Conservation (phyloP, 2,797 vertebrate species). For the Myripristis jacobus region DNA sequence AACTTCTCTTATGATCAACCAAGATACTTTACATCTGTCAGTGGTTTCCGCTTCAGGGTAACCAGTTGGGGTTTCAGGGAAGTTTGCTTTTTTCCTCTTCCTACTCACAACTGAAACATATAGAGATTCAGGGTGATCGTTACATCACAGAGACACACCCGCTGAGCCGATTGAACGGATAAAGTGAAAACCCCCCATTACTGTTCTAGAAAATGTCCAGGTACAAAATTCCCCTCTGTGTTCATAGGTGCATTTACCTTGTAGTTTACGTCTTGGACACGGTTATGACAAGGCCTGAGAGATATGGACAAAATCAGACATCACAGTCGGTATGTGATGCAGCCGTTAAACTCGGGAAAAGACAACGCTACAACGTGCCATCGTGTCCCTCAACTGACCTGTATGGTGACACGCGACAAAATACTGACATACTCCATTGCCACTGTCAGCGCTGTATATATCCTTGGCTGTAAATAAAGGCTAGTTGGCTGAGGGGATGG, state of each 20-base stretch:
- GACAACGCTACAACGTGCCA: not conserved
- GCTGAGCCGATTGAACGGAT: conserved; percentile 16
- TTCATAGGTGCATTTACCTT: not conserved
- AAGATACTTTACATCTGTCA: conserved; percentile 24
- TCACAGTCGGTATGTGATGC: too few relatives aligned
- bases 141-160: not conserved
- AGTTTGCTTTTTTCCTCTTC: conserved; percentile 12
- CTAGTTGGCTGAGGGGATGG: not conserved
- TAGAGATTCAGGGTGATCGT: not conserved
- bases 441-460: not conserved
- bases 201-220: not conserved
- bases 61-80: conserved; percentile 22
- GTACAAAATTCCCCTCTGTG: not conserved
- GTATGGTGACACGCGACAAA: conserved; percentile 3
- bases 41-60: conserved; percentile 48
- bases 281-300: too few relatives aligned
- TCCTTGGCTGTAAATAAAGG: conserved; percentile 14
- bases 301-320: too few relatives aligned
- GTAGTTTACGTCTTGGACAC: too few relatives aligned
- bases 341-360: too few relatives aligned
- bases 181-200: not conserved
- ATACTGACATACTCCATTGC: not conserved
- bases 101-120: conserved; percentile 28
- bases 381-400: not conserved
- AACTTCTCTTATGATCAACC: conserved; percentile 2